Base-by-base conservation (phyloP, 1,140 invertebrate species). In the Drosophila kepulauana region DNA sequence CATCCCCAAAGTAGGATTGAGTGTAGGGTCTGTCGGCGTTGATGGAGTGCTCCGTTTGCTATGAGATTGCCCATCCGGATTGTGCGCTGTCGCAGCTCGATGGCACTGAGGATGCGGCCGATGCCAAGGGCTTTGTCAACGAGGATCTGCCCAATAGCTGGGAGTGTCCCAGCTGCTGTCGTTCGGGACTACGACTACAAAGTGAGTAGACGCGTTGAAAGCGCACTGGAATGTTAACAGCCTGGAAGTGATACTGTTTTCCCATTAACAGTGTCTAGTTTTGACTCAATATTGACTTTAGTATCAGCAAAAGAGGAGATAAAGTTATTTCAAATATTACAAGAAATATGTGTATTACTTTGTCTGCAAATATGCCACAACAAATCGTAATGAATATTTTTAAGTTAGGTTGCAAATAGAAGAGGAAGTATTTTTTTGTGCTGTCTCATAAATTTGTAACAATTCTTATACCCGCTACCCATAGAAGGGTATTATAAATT, bases 61-160 rank as follows among this genome's bases (percentile, higher is more conserved):
- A 97, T 93, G 97, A 98, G 92, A 98, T 99, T 59, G 95, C 97
- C 13, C 98, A 99, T 94, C 97, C 97, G 0, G 94, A 95, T 0
- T 99, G 98, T 93, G 95, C 97, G 13, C 93, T 93, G 1, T 94
- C 95, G 2, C 92, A 93, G 70, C 61, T 92, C 1, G 91, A 92
- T 58, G 91, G 85, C 43, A 92, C 91, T 1, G 91, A 92, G 58
- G 91, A 92, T 51, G 93, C 93, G 3, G 92, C 92, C 28, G 86
- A 91, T 75, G 81, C 89, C 28, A 92, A 91, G 56, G 97, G 97
- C 1, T 94, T 96, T 78, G 93, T 98, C 41, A 99, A 98, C 93
- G 98, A 99, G 92, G 98, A 99, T 93, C 93, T 99, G 77, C 98
- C 98, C 13, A 99, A 99, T 91, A 98, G 97, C 80, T 99, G 98